Base-by-base conservation (phyloP, 1,140 invertebrate species). In the Kradibia gibbosae region DNA sequence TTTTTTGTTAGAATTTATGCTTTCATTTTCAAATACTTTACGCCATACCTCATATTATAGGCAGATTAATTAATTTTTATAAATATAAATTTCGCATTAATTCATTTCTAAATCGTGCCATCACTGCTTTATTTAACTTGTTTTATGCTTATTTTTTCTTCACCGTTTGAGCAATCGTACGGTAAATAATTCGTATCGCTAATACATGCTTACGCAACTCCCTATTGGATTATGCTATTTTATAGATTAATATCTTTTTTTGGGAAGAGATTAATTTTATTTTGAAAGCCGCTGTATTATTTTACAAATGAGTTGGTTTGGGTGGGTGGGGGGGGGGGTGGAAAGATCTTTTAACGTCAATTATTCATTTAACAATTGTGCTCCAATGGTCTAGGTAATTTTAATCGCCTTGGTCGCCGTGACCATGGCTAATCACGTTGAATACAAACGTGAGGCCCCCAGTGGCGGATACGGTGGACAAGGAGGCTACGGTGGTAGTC, bases 401-500 rank as follows among this genome's bases (percentile, higher is more conserved):
- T 31, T 34, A 17, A n/a, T 73, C 28, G 28, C 28, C 20, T 7
- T 22, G 7, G 11, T 73, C 10, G 71, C 71, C 15, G 22, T 48
- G 13, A 17, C 48, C 3, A 34, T 53, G 39, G 71, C 71, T 22
- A 48, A 45, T 17, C 28, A 73, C 11, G 48, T 25, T 22, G 45
- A 1, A 34, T 53, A 48, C 17, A n/a, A 50, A 20, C 25, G 39
- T 3, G 20, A 28, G 25, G 50, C 34, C 20, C 45, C 15, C 2
- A 28, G 45, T 62, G 74, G 74, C 34, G 48, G 57, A 31, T 13
- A 60, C 42, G 5, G 22, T 39, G 31, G 34, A 1, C 65, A 71
- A 2, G 77, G 65, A 31, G 65, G 31, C 7, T 25, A 25, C 1
- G 60, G 60, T 25, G 77, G 77, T 55, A 65, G 62, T 11, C 77